phyloP scores from a whole-genome alignment of 2,113 vertebrate species.

The Chiloscyllium plagiosum region DNA sequence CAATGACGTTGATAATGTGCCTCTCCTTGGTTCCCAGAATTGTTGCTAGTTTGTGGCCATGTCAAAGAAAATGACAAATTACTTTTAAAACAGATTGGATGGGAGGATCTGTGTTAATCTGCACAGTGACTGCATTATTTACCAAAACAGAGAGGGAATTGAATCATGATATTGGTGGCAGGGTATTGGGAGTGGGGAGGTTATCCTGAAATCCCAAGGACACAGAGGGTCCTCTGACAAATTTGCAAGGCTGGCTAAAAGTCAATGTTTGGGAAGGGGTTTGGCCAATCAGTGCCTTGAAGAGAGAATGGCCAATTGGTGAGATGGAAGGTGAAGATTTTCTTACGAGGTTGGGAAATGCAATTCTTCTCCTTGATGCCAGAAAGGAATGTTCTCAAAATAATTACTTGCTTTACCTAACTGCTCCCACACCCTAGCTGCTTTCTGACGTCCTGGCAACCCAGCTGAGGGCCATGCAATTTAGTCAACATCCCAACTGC shows the following conservation, averaged over 20 bases:
- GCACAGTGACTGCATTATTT: too few relatives aligned
- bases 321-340: not conserved
- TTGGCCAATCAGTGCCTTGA: not conserved
- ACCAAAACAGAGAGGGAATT: too few relatives aligned
- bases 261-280: not conserved
- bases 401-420: not conserved
- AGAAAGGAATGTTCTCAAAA: not conserved
- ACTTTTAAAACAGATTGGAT: not conserved
- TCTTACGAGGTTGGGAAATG: not conserved
- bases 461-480: too few relatives aligned
- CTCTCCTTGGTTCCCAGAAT: not conserved
- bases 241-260: not conserved
- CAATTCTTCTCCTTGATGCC: not conserved
- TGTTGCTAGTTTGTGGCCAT: not conserved
- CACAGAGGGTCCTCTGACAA: not conserved
- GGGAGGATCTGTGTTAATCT: too few relatives aligned
- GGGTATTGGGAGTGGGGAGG: too few relatives aligned
- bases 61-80: not conserved
- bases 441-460: not conserved
- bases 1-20: not conserved
- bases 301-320: not conserved
- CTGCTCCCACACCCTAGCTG: not conserved
- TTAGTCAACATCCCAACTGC: not conserved
- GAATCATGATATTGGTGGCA: too few relatives aligned
- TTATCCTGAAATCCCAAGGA: not conserved